Base-by-base conservation (phyloP, 2,113 vertebrate genomes). In the Theristicus caerulescens region DNA sequence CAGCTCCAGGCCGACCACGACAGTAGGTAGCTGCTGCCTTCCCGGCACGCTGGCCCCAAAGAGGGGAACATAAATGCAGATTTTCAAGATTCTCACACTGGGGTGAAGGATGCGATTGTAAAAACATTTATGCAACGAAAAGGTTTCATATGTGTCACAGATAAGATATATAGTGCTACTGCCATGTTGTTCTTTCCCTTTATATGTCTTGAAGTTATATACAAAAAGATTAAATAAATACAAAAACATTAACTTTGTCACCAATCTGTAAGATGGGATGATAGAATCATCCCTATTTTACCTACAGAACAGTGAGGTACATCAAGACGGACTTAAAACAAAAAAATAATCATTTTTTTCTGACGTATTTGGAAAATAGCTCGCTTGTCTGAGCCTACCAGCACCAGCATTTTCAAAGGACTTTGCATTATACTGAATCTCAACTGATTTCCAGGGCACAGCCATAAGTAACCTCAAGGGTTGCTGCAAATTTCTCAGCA, bases 391-490 rank as follows among this genome's bases (percentile, higher is more conserved):
- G 44, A 82, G 44, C 44, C 11, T 11, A 7, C 10, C 13, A 44
- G 26, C 52, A 36, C 18, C 22, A 32, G 66, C 13, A 3, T 42
- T 32, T 27, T 18, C 26, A 25, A 10, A 55, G 49, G 40, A 20
- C 31, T 57, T 32, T 1, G 20, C 44, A 1, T 32, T 24, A 8
- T 6, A 11, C 13, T 13, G n/a, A 27, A 21, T 1, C 11, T 22
- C 36, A 29, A 44, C 32, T 4, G 36, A 31, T 69, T 69, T 70
- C 54, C 69, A 64, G 32, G 42, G 42, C 49, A 42, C 61, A 32
- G 13, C 24, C 8, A 0, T 46, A 38, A 31, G 57, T 4, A 19
- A 29, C 55, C 46, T 62, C 55, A 31, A 7, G 34, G 1, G 19
- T 19, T 4, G 0, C 19, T 22, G 55, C 16, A 31, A 32, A 51